Base-by-base conservation (phyloP, 35 echinoderm and acorn worm species). In the Ptychodera flava region DNA sequence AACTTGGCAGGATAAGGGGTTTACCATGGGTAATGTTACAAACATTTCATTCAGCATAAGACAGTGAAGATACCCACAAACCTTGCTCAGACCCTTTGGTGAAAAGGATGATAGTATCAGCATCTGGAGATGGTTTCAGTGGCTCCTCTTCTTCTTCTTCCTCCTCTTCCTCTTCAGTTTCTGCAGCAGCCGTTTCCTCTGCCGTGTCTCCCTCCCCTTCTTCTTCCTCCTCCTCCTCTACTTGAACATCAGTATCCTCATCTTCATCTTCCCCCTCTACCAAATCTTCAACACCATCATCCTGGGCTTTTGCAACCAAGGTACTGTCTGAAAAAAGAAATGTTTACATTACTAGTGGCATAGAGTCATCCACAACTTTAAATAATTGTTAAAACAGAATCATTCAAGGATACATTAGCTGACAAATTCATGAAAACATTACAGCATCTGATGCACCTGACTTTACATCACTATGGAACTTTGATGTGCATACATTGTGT, bases 71-170 rank as follows among this genome's bases (percentile, higher is more conserved):
- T n/a, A n/a, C n/a, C n/a, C n/a, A 64, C 45, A 12, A 64, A 98
- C 95, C 95, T 90, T 89, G 81, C 82, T 98, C 95, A 0, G 84
- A 81, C 53, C 93, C 92, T 82, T 92, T 98, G 31, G 95, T 98
- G 77, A 98, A 98, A 37, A 98, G 92, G 27, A 94, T 35, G n/a
- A 92, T 94, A 36, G 93, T 94, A 27, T 98, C 95, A 77, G 93
- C 95, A 91, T 98, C 89, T 81, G 87, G 83, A 31, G 95, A 91
- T 31, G 95, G 78, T 84, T 98, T 98, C 27, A 98, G 82, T 37
- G 78, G 82, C 37, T 91, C 87, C 34, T 94, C 87, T 86, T 98
- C 92, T 16, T 98, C 95, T 77, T 91, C 95, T 32, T 94, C 95
- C 85, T 94, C 92, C 22, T 53, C 80, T 77, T 84, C 89, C 1